Conservation (phyloP, 2,797 vertebrate species). For the Diglossa cyanea region DNA sequence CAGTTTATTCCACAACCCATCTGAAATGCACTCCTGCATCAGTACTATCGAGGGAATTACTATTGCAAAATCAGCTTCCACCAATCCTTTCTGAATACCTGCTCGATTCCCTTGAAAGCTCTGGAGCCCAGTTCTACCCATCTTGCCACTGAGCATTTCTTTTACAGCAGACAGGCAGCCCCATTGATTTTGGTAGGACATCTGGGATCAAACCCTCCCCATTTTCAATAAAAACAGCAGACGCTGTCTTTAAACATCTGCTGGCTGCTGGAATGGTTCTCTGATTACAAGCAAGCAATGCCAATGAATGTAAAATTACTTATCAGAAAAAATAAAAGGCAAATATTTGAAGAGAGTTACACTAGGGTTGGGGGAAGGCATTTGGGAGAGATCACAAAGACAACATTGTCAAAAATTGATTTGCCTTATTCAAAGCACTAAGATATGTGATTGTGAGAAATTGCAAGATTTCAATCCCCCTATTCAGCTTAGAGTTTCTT, state of each 20-base stretch:
- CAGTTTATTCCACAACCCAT: background rate
- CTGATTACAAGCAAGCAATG: conserved; percentile 20
- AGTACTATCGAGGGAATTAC: conserved; percentile 14
- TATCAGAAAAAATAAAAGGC: background rate
- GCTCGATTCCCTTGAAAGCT: conserved; percentile 19
- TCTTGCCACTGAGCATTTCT: background rate
- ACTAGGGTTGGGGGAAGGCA: background rate
- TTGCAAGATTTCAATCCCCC: conserved; percentile 35
- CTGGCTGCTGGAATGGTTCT: conserved; percentile 45
- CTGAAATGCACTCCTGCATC: conserved; percentile 30
- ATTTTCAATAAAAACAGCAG: conserved; percentile 13
- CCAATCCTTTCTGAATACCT: conserved; percentile 6
- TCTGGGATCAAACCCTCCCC: background rate
- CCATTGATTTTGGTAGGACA: background rate
- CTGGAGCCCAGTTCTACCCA: background rate
- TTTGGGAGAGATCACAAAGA: conserved; percentile 50
- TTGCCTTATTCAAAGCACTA: conserved; percentile 46
- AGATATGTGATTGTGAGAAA: conserved; percentile 32
- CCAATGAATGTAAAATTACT: conserved; percentile 50
- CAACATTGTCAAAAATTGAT: conserved; percentile 51
- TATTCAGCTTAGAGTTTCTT: conserved; percentile 39
- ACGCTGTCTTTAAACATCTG: conserved; percentile 25
- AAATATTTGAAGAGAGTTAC: conserved; percentile 16
- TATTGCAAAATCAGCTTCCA: conserved; percentile 10
- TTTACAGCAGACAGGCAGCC: background rate